Percentiles rank a stretch among this genome's conserved stretches.
Evolutionary conservation across 2,888 invertebrate species (phyloP).

Genomic region (Latrodectus elegans): DNA sequence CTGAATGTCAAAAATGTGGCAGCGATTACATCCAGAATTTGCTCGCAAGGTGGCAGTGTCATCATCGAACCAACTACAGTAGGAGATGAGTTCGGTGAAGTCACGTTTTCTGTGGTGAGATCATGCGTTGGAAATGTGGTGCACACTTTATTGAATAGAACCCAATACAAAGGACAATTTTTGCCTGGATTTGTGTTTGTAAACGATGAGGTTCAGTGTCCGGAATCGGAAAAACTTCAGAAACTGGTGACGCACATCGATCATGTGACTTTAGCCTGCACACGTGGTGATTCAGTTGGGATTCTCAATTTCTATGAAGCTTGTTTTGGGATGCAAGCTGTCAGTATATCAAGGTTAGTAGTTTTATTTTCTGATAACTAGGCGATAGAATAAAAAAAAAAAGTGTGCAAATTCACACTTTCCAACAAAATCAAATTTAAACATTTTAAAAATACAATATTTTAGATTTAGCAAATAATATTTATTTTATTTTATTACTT

Average conservation of each 20-base stretch:
- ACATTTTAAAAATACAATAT: too few species aligned
- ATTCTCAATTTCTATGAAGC: slow-evolving; percentile 76
- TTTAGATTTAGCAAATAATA: too few species aligned
- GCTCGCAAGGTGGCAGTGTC: background rate
- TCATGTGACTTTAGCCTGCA: slow-evolving; percentile 73
- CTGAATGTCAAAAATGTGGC: background rate
- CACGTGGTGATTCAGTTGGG: slow-evolving; percentile 73
- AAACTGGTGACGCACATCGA: background rate
- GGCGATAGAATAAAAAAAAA: too few species aligned
- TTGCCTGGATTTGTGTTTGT: slow-evolving; percentile 74
- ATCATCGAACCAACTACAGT: background rate
- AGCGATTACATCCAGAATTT: background rate
- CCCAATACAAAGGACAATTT: slow-evolving; percentile 75
- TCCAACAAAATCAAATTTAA: too few species aligned
- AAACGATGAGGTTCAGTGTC: background rate
- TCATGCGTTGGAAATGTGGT: slow-evolving; percentile 76
- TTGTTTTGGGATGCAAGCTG: slow-evolving; percentile 76
- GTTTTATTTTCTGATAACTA: too few species aligned
- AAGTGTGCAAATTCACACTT: too few species aligned
- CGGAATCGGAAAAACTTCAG: background rate
- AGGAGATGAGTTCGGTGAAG: background rate
- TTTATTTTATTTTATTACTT: too few species aligned
- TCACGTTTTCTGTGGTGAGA: slow-evolving; percentile 73
- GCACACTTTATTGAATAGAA: slow-evolving; percentile 76
- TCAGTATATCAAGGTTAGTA: slow-evolving; percentile 66